phyloP scores from a whole-genome alignment of 2,797 vertebrate species.

The Acomys russatus region DNA sequence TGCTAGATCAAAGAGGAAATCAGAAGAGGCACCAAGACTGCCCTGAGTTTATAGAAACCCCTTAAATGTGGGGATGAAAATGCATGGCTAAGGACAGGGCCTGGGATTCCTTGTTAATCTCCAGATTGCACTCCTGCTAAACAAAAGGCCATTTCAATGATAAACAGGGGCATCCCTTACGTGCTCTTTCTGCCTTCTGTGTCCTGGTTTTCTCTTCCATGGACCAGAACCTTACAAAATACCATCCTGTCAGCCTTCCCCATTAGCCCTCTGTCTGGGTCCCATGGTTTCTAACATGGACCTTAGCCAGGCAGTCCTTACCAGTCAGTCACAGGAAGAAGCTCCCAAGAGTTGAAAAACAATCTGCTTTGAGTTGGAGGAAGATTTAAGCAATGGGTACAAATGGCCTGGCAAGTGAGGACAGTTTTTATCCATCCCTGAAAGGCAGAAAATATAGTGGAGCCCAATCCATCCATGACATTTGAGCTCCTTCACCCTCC shows the following conservation, averaged over 20 bases:
- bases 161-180: not conserved
- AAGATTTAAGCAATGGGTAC: not conserved
- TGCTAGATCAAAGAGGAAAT: not conserved
- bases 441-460: not conserved
- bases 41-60: not conserved
- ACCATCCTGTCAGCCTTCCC: not conserved
- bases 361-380: not conserved
- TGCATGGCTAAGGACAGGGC: not conserved
- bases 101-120: not conserved
- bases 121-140: slow-evolving; percentile 32
- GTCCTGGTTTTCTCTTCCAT: not conserved
- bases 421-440: not conserved
- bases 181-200: not conserved
- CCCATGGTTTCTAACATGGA: not conserved
- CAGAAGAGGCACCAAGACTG: not conserved
- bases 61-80: not conserved
- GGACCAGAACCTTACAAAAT: not conserved
- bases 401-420: not conserved
- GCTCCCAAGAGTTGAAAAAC: not conserved
- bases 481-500: not conserved
- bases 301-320: not conserved
- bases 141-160: not conserved
- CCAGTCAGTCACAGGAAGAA: not conserved
- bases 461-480: too few relatives aligned
- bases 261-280: not conserved